Conservation (phyloP, 2,797 vertebrate species). For the Mus spretus region DNA sequence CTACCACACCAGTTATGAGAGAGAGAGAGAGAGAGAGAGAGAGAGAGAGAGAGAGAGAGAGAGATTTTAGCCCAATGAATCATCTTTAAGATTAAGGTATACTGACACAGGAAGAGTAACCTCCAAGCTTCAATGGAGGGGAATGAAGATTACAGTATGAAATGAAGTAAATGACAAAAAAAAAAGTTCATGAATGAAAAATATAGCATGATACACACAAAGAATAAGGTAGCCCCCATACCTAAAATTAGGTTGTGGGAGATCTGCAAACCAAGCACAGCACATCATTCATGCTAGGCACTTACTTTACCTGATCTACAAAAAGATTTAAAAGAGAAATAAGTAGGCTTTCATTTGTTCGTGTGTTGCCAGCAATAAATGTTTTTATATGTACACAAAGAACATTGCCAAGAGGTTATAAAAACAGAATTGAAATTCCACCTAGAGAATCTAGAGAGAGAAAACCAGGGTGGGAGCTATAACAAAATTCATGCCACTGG, state of each 20-base stretch:
- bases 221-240: background rate
- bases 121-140: background rate
- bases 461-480: background rate
- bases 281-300: background rate
- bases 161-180: background rate
- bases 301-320: background rate
- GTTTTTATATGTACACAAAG: too few species aligned
- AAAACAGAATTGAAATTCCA: background rate
- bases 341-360: background rate
- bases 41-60: too few species aligned
- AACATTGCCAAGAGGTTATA: too few species aligned
- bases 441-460: background rate
- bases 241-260: background rate
- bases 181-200: background rate
- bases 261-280: background rate
- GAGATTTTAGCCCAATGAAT: background rate
- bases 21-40: too few species aligned
- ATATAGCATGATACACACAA: background rate
- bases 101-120: background rate
- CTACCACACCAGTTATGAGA: background rate
- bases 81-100: background rate
- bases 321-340: background rate
- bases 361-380: background rate
- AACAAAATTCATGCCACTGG: background rate
- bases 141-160: background rate